Percentiles rank a stretch among this genome's conserved stretches.
phyloP scores from a whole-genome alignment of 2,797 vertebrate genomes.

The Cephalopachus bancanus region DNA sequence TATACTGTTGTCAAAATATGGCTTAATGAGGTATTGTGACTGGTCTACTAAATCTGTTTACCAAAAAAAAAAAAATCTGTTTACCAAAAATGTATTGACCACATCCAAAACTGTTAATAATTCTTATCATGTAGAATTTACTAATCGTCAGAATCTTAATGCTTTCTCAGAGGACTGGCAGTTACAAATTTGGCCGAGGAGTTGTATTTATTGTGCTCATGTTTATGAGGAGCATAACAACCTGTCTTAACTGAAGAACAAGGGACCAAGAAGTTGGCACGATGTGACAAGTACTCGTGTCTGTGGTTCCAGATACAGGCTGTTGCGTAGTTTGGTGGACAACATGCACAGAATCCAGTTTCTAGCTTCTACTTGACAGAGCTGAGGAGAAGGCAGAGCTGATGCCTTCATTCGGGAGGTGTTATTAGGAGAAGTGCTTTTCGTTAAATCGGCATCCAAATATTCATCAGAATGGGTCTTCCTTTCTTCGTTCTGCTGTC shows the following conservation, averaged over 20 bases:
- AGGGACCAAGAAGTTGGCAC: background rate
- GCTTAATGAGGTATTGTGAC: slow-evolving; percentile 16
- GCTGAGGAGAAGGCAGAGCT: background rate
- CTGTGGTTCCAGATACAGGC: background rate
- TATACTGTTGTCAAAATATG: slow-evolving; percentile 63
- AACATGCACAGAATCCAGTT: background rate
- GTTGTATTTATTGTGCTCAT: background rate
- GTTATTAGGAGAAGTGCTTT: background rate
- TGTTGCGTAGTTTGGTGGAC: background rate
- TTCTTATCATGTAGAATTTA: slow-evolving; percentile 61
- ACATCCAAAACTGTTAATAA: slow-evolving; percentile 49
- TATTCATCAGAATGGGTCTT: background rate
- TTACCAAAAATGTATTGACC: slow-evolving; percentile 67
- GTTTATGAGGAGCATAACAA: background rate
- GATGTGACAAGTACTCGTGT: background rate
- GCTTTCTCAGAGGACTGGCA: slow-evolving; percentile 45
- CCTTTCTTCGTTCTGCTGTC: background rate
- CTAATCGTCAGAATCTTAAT: slow-evolving; percentile 44
- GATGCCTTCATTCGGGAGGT: background rate
- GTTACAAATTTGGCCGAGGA: slow-evolving; percentile 33
- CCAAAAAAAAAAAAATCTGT: slow-evolving; percentile 68
- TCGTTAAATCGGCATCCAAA: background rate
- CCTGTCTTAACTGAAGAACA: background rate
- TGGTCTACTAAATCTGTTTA: slow-evolving; percentile 74
- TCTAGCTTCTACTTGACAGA: background rate